phyloP scores from a whole-genome alignment of 2,113 vertebrate species.

The Lota lota region DNA sequence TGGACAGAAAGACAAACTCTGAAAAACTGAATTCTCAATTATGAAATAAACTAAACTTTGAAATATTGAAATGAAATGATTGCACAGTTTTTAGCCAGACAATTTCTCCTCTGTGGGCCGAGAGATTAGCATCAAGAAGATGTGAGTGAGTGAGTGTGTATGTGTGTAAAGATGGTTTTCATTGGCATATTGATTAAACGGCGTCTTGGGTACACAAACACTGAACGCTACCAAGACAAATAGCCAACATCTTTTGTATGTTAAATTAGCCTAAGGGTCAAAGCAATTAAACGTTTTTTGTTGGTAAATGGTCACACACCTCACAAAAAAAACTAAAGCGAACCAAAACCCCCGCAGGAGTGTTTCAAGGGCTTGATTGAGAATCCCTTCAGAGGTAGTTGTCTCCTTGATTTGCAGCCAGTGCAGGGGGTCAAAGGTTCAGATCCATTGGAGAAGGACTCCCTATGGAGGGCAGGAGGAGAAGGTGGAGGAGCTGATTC shows the following conservation, averaged over 20 bases:
- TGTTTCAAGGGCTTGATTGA: no score
- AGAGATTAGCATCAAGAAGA: not conserved
- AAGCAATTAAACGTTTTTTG: constrained; percentile 1
- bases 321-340: not conserved
- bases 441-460: no score
- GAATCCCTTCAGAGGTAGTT: no score
- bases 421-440: no score
- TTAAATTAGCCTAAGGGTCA: constrained; percentile 25
- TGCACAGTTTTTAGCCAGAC: constrained; percentile 12
- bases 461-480: not conserved
- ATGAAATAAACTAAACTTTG: no score
- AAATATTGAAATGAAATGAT: constrained; percentile 32
- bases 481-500: not conserved
- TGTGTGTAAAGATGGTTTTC: not conserved
- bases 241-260: not conserved
- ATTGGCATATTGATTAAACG: not conserved
- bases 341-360: no score
- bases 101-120: no score
- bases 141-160: not conserved
- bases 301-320: not conserved
- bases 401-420: no score
- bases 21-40: no score
- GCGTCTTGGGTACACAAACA: not conserved
- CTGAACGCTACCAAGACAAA: constrained; percentile 16
- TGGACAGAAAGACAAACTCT: no score